A percentile compares a stretch with the other conserved stretches of the same genome.
Conservation (phyloP, 1,140 invertebrate species). For the Leptinotarsa lineolata region DNA sequence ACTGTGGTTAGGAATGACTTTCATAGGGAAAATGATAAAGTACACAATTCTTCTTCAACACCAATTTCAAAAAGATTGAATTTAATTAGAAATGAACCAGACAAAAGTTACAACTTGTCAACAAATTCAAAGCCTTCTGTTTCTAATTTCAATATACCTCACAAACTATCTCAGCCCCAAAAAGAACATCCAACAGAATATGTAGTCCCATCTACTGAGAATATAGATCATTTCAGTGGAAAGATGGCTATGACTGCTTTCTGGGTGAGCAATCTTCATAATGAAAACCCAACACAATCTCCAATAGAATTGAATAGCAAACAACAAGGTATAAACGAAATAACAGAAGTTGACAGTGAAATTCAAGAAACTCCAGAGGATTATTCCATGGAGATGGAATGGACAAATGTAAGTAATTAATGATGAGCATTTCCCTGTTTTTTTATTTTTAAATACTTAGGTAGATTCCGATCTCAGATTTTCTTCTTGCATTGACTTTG, state of each 20-base stretch:
- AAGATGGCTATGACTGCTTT: conserved; percentile 21
- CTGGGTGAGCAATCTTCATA: conserved; percentile 14
- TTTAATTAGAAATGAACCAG: neutral
- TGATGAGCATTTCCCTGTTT: no score
- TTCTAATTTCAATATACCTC: neutral
- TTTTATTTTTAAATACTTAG: no score
- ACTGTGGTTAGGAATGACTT: neutral
- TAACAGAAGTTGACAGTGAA: neutral
- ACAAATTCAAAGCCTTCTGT: neutral
- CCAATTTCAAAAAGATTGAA: neutral
- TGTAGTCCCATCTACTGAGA: neutral
- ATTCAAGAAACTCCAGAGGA: conserved; percentile 1
- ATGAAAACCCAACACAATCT: neutral
- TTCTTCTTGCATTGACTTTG: no score
- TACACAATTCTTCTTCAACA: neutral
- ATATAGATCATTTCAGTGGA: neutral
- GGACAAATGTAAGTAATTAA: conserved; percentile 25
- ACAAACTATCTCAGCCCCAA: neutral
- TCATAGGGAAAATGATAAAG: neutral
- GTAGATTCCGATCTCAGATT: no score
- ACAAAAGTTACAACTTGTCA: neutral
- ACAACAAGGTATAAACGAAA: neutral
- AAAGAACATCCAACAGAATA: neutral
- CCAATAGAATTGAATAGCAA: neutral
- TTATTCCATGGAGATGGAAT: conserved; percentile 18